Evolutionary conservation across 2,797 vertebrate species (phyloP), one percentile per base, ranked within the genome.

Genomic region (Odontamblyopus rebecca): DNA sequence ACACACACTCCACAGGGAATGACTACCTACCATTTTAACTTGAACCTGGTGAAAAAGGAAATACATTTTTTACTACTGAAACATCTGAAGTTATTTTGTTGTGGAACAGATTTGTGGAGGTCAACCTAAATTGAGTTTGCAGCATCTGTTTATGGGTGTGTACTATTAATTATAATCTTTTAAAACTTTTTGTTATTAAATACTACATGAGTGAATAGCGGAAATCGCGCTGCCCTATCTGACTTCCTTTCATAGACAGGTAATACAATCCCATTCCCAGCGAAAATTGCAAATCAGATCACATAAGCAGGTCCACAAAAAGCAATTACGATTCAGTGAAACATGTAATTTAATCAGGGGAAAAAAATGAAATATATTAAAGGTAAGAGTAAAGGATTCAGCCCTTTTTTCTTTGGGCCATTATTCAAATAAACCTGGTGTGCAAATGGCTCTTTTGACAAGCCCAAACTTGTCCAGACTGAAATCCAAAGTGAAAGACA

Each of bases 271-370:
- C 76, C 68, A 76, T 93, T 95, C 92, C 84, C 91, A 69, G 65
- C 83, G 91, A 91, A 93, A 91, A 92, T 90, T 88, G 87, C 85
- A 92, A 93, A 93, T 94, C 89, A 92, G 91, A 93, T 92, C 93
- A 93, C 93, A 93, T 90, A 93, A 88, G 90, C 87, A 85, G 89
- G 84, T 91, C 91, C 86, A 83, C 85, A 84, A 88, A 95, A 94
- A 94, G 93, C 94, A 95, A 95, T 96, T 95, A 95, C 92, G 90
- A 94, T 92, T 94, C 94, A 94, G 84, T 94, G 92, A 95, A 93
- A 96, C 94, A 94, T 95, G 91, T 94, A 93, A 95, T 95, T 95
- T 95, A 95, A 95, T 95, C 92, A 93, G 87, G 86, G 87, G 83
- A 88, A 91, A 92, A 85, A 83, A 84, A 91, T 75, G 80, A 93